Evolutionary conservation across 1,140 invertebrate species (phyloP).

Genomic region (Meloidogyne exigua): DNA sequence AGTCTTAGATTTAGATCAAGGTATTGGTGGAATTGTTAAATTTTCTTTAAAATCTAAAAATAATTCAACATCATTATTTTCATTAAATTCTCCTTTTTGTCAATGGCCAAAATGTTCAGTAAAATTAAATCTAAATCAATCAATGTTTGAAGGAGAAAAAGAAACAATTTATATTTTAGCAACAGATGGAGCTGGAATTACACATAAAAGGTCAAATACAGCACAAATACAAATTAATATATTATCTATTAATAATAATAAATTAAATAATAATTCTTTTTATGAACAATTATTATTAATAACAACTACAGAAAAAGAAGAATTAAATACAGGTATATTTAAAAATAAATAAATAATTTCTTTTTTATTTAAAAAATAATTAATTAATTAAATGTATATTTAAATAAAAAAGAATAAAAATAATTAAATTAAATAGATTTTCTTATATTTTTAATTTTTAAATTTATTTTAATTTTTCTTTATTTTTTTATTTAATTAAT

Average conservation of each 20-base stretch:
- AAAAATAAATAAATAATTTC: no score
- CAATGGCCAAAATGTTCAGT: slow-evolving; percentile 20
- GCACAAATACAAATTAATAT: slow-evolving; percentile 11
- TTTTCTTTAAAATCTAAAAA: neutral
- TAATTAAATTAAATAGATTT: no score
- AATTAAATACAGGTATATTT: neutral
- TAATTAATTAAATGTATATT: no score
- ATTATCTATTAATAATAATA: neutral
- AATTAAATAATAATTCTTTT: neutral
- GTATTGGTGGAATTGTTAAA: slow-evolving; percentile 22
- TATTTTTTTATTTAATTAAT: no score
- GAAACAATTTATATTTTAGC: slow-evolving; percentile 12
- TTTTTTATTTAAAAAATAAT: no score
- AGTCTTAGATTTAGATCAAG: slow-evolving; percentile 15
- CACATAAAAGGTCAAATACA: slow-evolving; percentile 13
- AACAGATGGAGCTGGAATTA: slow-evolving; percentile 19
- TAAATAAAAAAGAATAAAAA: no score
- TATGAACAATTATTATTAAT: no score
- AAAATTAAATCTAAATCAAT: neutral
- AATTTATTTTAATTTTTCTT: no score
- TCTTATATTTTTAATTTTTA: no score
- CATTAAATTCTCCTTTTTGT: slow-evolving; percentile 12
- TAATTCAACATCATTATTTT: neutral
- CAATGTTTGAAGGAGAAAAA: slow-evolving; percentile 3
- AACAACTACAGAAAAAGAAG: neutral